Base-by-base conservation (phyloP, 1,140 invertebrate species). In the Hypsibius dujardini region DNA sequence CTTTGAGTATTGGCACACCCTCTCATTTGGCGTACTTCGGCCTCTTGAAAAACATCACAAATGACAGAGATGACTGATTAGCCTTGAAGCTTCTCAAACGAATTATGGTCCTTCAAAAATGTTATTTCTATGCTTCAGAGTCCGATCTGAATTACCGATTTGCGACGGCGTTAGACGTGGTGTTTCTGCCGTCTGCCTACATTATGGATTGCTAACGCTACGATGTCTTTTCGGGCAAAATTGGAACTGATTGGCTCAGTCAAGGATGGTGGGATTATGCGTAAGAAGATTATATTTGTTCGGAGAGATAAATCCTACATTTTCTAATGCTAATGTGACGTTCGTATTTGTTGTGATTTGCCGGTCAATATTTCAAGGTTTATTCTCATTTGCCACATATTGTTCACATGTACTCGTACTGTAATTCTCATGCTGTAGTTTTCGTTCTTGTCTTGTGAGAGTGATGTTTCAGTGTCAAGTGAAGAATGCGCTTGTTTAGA, bases 121-220 rank as follows among this genome's bases (percentile, higher is more conserved):
- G 71, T 40, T 42, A 70, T 46, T 84, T 28, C 28, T 28, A 28
- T 28, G 28, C 87, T 76, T 77, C 62, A 67, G 86, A 90, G 77
- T 82, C 84, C 28, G 83, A 86, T 72, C 84, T 92, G 1, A 92
- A 92, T 78, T 86, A 87, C 76, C 80, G 92, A 1, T 86, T 89
- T 77, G 79, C 83, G 70, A 87, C 90, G 75, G 89, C 89, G 3
- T 81, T 95, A 46, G 85, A 90, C 67, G 92, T 96, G 2, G 87
- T 86, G 0, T 91, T 94, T 76, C 79, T 95, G 1, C 91, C 92
- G 0, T 95, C 89, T 78, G 89, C 87, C 0, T 91, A 89, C 75
- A 81, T 89, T 1, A 84, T 92, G 76, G 92, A 95, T 78, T 80
- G 87, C 73, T 95, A 89, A 85, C 83, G 91, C n/a, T 95, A 90